Evolutionary conservation across 2,797 vertebrate genomes (phyloP).

Genomic region (Leptatherina wallacei): DNA sequence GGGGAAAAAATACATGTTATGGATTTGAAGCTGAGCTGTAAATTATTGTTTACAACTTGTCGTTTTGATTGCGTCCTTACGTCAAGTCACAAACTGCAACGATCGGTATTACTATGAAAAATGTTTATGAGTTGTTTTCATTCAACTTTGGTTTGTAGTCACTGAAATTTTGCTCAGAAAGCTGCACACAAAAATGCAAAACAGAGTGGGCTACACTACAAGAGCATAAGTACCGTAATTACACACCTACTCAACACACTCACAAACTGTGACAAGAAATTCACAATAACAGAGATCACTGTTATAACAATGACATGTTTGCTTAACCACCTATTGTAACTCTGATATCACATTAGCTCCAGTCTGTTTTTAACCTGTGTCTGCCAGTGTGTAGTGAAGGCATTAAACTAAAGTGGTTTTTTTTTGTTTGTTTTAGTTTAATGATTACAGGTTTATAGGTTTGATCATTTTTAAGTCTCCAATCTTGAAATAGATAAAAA

Average conservation of each 20-base stretch:
- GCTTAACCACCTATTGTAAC: constrained; percentile 16
- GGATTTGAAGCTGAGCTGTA: constrained; percentile 71
- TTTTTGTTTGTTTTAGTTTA: not conserved
- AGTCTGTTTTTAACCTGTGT: constrained; percentile 16
- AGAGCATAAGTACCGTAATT: not conserved
- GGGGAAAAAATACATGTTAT: constrained; percentile 74
- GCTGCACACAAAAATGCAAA: not conserved
- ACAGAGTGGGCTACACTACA: constrained; percentile 3
- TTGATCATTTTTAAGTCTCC: not conserved
- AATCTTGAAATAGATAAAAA: not conserved
- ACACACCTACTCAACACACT: constrained; percentile 14
- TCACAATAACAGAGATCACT: constrained; percentile 15
- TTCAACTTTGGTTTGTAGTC: constrained; percentile 1
- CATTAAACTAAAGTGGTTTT: constrained; percentile 5
- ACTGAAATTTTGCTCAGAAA: not conserved
- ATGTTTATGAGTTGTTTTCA: constrained; percentile 50
- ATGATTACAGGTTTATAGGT: not conserved
- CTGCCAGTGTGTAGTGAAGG: not conserved
- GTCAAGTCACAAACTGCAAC: constrained; percentile 65
- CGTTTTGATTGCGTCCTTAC: constrained; percentile 66
- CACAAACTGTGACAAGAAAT: constrained; percentile 28
- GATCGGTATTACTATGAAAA: constrained; percentile 48
- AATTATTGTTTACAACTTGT: constrained; percentile 79
- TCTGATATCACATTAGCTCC: constrained; percentile 16
- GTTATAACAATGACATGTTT: constrained; percentile 27